Evolutionary conservation across 2,113 vertebrate species (phyloP).

Genomic region (Vicugna pacos): DNA sequence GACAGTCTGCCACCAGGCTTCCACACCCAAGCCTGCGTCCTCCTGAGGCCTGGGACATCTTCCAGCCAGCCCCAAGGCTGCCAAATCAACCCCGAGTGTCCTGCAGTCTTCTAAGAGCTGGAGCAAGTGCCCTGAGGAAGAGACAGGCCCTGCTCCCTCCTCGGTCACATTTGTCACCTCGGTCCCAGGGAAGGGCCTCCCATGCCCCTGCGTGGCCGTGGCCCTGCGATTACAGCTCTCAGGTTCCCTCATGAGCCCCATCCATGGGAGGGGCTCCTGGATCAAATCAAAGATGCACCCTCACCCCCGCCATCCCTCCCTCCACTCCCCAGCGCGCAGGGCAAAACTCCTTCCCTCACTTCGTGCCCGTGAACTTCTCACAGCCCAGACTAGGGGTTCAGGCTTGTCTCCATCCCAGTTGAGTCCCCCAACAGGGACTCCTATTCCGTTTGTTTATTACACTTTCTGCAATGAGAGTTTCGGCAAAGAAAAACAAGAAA

Average conservation of each 20-base stretch:
- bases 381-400: background rate
- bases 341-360: background rate
- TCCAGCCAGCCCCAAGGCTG: background rate
- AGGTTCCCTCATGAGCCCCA: background rate
- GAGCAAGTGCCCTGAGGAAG: background rate
- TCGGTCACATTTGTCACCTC: background rate
- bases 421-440: background rate
- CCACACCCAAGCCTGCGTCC: background rate
- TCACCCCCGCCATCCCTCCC: background rate
- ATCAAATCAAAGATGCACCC: background rate
- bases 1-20: background rate
- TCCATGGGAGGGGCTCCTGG: rapidly evolving
- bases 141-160: background rate
- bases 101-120: background rate
- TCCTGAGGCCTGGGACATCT: background rate
- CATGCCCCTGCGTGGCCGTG: too few relatives aligned
- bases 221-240: background rate
- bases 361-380: background rate
- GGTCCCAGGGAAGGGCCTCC: background rate
- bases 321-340: background rate
- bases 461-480: background rate
- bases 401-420: background rate
- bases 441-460: background rate
- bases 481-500: background rate
- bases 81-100: background rate